Evolutionary conservation across 2,888 invertebrate species (phyloP), one percentile per base, ranked within the genome.

Genomic region (Lutraria lutraria): DNA sequence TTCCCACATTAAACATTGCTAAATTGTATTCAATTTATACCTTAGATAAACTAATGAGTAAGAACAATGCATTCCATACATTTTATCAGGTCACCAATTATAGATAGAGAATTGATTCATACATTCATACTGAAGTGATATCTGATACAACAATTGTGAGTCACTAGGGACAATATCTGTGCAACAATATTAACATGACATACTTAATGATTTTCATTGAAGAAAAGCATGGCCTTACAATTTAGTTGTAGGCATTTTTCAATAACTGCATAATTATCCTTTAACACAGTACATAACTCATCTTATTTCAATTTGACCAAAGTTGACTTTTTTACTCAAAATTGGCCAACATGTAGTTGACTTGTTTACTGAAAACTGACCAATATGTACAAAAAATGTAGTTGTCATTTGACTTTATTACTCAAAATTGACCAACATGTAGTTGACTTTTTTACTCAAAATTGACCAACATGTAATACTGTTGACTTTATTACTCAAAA

Each of bases 61-160:
- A 34, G 76, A 85, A 85, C 85, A 85, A 85, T 79, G 79, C 76
- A 85, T 76, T 85, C 85, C 53, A 25, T n/a, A 72, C 72, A 72
- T 83, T n/a, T 83, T 76, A 76, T 76, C 76, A 34, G 34, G 16
- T 76, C 76, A 76, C 16, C 34, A 29, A 34, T 4, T 68, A 68
- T 68, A 68, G 63, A 76, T 34, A 31, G 15, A 31, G 72, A 31
- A 72, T 72, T 31, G 72, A 72, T 72, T 31, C 76, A 29, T 15
- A 29, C 25, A 25, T 72, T 72, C 31, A n/a, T 12, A 76, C 34
- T 31, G 29, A 16, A 34, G 31, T 76, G 76, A 31, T 76, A 76
- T 31, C n/a, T n/a, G 29, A 76, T 79, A 79, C 76, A 85, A 29
- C 31, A 56, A 79, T 79, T 0, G 54, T 85, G 85, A 85, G 54